Conservation (phyloP, 2,797 vertebrate species). For the Myotis findleyi region DNA sequence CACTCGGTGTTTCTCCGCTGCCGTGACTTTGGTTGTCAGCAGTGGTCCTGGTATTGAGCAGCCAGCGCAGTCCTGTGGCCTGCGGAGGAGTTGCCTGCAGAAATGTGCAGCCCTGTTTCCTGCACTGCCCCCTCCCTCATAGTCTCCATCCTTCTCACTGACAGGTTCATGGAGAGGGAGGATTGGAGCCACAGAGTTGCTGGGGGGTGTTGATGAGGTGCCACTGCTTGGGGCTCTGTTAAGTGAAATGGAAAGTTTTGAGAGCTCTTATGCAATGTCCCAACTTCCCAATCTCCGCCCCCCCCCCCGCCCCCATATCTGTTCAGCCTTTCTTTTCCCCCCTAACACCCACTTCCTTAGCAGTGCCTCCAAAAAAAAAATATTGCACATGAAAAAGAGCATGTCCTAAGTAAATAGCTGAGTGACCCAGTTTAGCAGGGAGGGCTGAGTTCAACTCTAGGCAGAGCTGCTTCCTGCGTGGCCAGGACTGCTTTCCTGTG, state of each 20-base stretch:
- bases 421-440: neutral
- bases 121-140: neutral
- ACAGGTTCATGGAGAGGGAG: no score
- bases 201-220: rapidly evolving
- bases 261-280: neutral
- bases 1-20: neutral
- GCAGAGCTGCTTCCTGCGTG: neutral
- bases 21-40: neutral
- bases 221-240: neutral
- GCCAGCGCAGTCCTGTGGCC: neutral
- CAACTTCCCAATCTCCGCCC: neutral
- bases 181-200: neutral
- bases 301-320: neutral
- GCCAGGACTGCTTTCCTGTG: neutral
- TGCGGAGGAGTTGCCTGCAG: neutral
- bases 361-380: neutral
- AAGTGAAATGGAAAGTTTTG: neutral
- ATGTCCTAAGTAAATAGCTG: neutral
- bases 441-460: neutral
- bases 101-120: neutral
- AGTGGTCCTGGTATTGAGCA: neutral
- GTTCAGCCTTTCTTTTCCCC: neutral
- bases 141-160: neutral
- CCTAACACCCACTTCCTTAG: neutral
- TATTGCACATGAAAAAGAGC: neutral